Evolutionary conservation across 2,888 invertebrate genomes (phyloP), one percentile per base, ranked within the genome.

Genomic region (Pristionchus maxplancki): DNA sequence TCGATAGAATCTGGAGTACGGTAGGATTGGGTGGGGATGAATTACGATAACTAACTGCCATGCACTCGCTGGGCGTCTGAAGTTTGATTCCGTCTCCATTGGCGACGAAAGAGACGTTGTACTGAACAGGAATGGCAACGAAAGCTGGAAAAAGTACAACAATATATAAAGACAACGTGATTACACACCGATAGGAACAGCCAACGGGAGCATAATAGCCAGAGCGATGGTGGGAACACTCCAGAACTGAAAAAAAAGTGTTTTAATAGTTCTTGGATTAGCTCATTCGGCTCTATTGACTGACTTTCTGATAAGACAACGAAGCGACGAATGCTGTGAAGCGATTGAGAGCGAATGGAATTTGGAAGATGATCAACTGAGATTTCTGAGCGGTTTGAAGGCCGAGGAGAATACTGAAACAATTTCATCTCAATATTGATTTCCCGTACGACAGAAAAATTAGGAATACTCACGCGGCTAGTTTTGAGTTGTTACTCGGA

Each of bases 1-100:
- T 74, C 71, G 71, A 74, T 37, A 74, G 40, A 11, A 74, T 74
- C 78, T 78, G 67, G 24, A 67, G 31, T 67, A 67, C 34, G 67
- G 67, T 34, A 67, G 3, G 2, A 17, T 15, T 34, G 17, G 34
- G 6, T 5, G 34, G 1, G 15, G 34, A 24, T 20, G 11, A 4
- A 67, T 31, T 6, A 67, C 67, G 34, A 34, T 67, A 74, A 24
- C 71, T 6, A 1, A 74, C 71, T 1, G 20, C 40, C 24, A 74
- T 74, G 37, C 20, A 24, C 15, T 74, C 37, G 11, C 24, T 40
- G 37, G 71, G 71, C 2, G 71, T 31, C 34, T 40, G 9, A 5
- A 74, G 71, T 8, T 40, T 74, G 20, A 74, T 40, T 15, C 71
- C 40, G 40, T 74, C 71, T 9, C n/a, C 71, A 6, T 20, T 15